Evolutionary conservation across 2,888 invertebrate genomes (phyloP).

Genomic region (Megaustenia siamemsis): DNA sequence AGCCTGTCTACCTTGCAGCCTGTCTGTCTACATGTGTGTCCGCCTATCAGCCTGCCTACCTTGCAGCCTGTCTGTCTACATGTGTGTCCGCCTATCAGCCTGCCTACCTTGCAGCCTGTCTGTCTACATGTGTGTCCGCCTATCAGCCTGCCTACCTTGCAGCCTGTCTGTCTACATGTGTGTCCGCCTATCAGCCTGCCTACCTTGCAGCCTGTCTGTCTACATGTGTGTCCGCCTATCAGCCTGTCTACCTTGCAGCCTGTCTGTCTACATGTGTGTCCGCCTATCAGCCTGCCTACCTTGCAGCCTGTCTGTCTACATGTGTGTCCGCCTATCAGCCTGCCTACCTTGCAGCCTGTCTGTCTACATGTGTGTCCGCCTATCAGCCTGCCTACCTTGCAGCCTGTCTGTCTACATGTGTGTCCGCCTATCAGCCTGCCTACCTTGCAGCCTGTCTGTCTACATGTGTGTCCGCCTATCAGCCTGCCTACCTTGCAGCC

Average conservation of each 20-base stretch:
- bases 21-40: neutral
- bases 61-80: conserved; percentile 54
- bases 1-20: conserved; percentile 22
- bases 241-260: neutral
- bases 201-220: neutral
- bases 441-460: neutral
- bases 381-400: too few relatives aligned
- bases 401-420: neutral
- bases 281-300: neutral
- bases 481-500: neutral
- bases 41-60: conserved; percentile 34
- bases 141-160: conserved; percentile 38
- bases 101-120: conserved; percentile 24
- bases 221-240: conserved; percentile 28
- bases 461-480: too few relatives aligned
- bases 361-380: neutral
- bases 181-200: neutral
- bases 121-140: conserved; percentile 26
- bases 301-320: neutral
- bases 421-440: conserved; percentile 23
- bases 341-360: conserved; percentile 2
- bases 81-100: conserved; percentile 55
- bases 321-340: neutral
- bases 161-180: conserved; percentile 1
- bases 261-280: neutral